Percentiles rank a stretch among this genome's conserved stretches.
Conservation (phyloP, 2,888 invertebrate genomes). For the Sclerodermus sp. region DNA sequence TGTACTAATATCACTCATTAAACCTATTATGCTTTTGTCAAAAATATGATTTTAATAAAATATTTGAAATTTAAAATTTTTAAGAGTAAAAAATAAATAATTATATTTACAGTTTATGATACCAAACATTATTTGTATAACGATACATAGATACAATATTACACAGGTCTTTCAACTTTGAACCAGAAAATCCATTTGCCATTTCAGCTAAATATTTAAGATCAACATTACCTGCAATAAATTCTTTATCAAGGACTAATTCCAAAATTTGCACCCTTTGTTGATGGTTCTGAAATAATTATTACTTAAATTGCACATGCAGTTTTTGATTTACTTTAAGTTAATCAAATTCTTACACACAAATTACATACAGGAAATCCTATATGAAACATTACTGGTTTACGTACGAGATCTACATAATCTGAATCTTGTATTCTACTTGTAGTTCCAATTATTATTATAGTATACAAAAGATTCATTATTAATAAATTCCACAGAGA, state of each 20-base stretch:
- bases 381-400: conserved; percentile 93
- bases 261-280: conserved; percentile 75
- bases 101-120: conserved; percentile 39
- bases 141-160: conserved; percentile 87
- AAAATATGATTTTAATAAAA: conserved; percentile 2
- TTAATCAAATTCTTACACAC: not conserved
- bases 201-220: conserved; percentile 67
- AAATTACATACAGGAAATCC: conserved; percentile 69
- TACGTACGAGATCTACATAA: conserved; percentile 88
- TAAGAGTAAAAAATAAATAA: not conserved
- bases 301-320: not conserved
- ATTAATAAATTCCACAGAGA: conserved; percentile 97
- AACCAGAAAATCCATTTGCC: conserved; percentile 90
- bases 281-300: conserved; percentile 56
- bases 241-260: conserved; percentile 76
- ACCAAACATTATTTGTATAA: conserved; percentile 72
- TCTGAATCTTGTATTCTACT: conserved; percentile 96
- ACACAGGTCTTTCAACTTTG: conserved; percentile 88
- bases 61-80: too few species aligned
- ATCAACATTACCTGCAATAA: conserved; percentile 72
- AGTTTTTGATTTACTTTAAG: not conserved
- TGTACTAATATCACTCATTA: conserved; percentile 41
- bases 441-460: conserved; percentile 95
- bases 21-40: conserved; percentile 24
- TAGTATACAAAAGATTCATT: conserved; percentile 80